These are phyloP conservation scores for Notothenia rossii DNA, from an alignment of 2,113 vertebrate species.

Conservation along the genomic window DNA sequence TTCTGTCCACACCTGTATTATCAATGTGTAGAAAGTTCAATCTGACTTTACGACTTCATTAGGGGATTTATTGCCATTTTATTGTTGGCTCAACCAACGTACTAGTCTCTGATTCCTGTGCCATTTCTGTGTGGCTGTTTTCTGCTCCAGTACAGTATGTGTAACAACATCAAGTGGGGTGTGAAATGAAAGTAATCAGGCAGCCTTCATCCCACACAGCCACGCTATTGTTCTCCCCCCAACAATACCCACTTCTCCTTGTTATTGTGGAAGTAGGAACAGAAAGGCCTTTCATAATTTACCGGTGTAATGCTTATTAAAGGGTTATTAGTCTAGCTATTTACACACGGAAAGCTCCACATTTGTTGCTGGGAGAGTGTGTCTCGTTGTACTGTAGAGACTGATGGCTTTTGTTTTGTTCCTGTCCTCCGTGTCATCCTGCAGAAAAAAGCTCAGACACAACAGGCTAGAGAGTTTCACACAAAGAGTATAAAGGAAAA, in stretches of 20 bases:
- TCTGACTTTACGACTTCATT: background rate
- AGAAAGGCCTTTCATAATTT: slow-evolving; percentile 58
- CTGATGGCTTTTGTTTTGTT: slow-evolving; percentile 51
- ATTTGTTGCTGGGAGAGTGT: slow-evolving; percentile 32
- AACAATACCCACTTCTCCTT: slow-evolving; percentile 34
- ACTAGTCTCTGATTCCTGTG: slow-evolving; percentile 21
- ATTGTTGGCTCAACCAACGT: background rate
- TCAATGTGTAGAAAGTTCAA: slow-evolving; percentile 1
- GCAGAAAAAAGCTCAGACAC: slow-evolving; percentile 93
- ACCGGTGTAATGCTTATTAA: slow-evolving; percentile 32
- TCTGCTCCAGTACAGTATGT: slow-evolving; percentile 35
- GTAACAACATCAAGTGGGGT: slow-evolving; percentile 51
- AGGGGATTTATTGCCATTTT: background rate
- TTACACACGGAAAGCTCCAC: background rate
- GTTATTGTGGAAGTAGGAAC: slow-evolving; percentile 33
- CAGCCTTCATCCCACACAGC: slow-evolving; percentile 31
- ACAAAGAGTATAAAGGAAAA: slow-evolving; percentile 98
- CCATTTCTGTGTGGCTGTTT: slow-evolving; percentile 30
- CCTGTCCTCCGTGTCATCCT: slow-evolving; percentile 52
- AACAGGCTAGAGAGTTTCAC: slow-evolving; percentile 95
- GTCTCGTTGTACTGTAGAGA: slow-evolving; percentile 12
- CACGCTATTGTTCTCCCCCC: slow-evolving; percentile 54
- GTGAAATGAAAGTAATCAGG: slow-evolving; percentile 66
- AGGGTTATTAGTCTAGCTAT: slow-evolving; percentile 49
- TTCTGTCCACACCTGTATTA: background rate